A percentile compares a stretch with the other conserved stretches of the same genome.
Conservation (phyloP, 2,797 vertebrate genomes). For the Diplodus sargus region DNA sequence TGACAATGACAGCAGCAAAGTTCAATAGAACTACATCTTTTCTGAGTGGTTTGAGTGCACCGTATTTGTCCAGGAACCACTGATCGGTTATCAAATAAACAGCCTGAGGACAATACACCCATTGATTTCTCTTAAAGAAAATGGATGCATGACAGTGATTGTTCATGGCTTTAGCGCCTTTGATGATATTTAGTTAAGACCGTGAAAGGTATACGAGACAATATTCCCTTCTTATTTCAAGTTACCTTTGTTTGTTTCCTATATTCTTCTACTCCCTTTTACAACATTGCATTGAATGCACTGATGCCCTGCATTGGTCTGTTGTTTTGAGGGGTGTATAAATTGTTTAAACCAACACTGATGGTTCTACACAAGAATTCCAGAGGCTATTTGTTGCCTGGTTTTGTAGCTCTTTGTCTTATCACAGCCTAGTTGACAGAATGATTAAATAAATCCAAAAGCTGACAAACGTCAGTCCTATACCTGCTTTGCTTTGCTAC, state of each 20-base stretch:
- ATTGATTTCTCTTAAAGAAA: slow-evolving; percentile 25
- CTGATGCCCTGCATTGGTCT: neutral
- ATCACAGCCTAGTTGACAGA: neutral
- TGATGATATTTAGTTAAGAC: slow-evolving; percentile 1
- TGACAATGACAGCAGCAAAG: slow-evolving; percentile 14
- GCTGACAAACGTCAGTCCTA: neutral
- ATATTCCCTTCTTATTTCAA: neutral
- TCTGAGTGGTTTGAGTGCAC: slow-evolving; percentile 9
- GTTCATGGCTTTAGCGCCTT: neutral
- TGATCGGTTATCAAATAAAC: slow-evolving; percentile 25
- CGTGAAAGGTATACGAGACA: neutral
- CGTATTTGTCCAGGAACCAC: neutral
- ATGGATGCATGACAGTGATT: neutral
- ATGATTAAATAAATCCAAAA: neutral
- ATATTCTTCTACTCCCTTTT: neutral
- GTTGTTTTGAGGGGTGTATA: no score
- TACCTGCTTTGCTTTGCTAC: no score
- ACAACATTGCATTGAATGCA: neutral
- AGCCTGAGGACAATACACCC: neutral
- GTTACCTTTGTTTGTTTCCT: neutral
- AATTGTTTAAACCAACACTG: no score
- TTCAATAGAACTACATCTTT: slow-evolving; percentile 6
- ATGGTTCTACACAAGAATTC: no score
- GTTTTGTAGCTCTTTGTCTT: no score
- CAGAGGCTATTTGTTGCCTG: no score